Percentiles rank a stretch among this genome's conserved stretches.
Conservation (phyloP, 2,888 invertebrate species). For the Andrena chrysosceles region DNA sequence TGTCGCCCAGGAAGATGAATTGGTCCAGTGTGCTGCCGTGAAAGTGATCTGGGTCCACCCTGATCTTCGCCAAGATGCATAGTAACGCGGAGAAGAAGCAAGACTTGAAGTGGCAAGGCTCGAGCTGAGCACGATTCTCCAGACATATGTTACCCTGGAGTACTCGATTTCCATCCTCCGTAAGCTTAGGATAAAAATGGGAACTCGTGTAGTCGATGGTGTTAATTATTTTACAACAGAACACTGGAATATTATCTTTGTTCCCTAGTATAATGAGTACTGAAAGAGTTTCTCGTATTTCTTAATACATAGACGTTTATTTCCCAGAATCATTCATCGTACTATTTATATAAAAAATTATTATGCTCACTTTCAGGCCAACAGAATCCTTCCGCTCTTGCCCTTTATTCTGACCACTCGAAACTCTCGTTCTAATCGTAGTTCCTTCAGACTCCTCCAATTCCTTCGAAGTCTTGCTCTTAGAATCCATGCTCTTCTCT, state of each 20-base stretch:
- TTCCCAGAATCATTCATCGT: background rate
- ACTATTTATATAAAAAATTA: background rate
- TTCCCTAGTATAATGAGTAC: no score
- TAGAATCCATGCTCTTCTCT: conserved; percentile 18
- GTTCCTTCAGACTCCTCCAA: conserved; percentile 17
- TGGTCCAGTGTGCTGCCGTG: conserved; percentile 73
- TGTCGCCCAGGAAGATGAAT: conserved; percentile 73
- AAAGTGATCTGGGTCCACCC: conserved; percentile 70
- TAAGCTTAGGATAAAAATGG: conserved; percentile 52
- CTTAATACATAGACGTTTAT: background rate
- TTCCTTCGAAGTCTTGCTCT: background rate
- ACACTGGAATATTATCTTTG: background rate
- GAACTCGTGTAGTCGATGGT: background rate
- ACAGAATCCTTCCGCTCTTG: conserved; percentile 50
- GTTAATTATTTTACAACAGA: background rate
- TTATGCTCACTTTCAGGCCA: conserved; percentile 72
- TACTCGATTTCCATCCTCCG: conserved; percentile 67
- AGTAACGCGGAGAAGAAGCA: conserved; percentile 79
- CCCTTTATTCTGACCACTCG: conserved; percentile 19
- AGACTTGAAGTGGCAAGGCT: conserved; percentile 75
- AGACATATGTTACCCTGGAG: conserved; percentile 72
- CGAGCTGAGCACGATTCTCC: conserved; percentile 64
- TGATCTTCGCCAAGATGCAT: conserved; percentile 78
- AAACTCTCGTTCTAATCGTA: conserved; percentile 36
- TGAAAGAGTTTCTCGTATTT: background rate